Base-by-base conservation (phyloP, 2,113 vertebrate species). In the Embiotoca jacksoni region DNA sequence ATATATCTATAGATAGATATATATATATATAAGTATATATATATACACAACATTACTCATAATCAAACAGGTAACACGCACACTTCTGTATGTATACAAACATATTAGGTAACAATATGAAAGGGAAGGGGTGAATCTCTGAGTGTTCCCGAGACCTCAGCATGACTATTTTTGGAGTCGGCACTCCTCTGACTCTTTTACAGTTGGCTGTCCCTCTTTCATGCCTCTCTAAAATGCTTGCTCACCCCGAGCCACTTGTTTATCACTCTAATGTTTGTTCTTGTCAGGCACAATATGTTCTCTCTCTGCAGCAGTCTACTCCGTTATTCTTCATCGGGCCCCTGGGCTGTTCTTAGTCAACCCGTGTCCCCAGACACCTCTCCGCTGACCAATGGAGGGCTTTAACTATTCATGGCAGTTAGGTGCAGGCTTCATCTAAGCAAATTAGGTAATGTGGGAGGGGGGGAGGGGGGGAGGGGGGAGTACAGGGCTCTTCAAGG, bases 261-360 rank as follows among this genome's bases (percentile, higher is more conserved):
- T 92, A 92, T 90, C 79, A 75, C 81, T 85, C 78, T 88, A 70
- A 84, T 86, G 87, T 86, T 83, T 80, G 84, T 85, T 90, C 88
- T 76, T 89, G 87, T 91, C 86, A 80, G 81, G 86, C 71, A 88
- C 91, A 91, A 87, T 89, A 87, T 86, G 88, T 91, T 84, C 72
- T 77, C 67, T 80, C 63, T 87, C 77, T 53, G 64, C 56, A 73
- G 83, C 73, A 65, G 77, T 88, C 82, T 47, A 79, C 84, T 90
- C 71, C 59, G 75, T 87, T 87, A 90, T 88, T 88, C 88, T 77
- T 86, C 85, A 82, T 81, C 39, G 72, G 82, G 85, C 89, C 88
- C 86, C 78, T 83, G 69, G 88, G 87, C 88, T 87, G 78, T 84
- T 90, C 85, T 88, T 83, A 80, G 84, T 85, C 82, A 83, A 74